Percentiles rank a stretch among this genome's conserved stretches.
These are phyloP conservation scores for Ennomos quercinarius DNA, from an alignment of 2,888 invertebrate genomes.

Conservation along the genomic window DNA sequence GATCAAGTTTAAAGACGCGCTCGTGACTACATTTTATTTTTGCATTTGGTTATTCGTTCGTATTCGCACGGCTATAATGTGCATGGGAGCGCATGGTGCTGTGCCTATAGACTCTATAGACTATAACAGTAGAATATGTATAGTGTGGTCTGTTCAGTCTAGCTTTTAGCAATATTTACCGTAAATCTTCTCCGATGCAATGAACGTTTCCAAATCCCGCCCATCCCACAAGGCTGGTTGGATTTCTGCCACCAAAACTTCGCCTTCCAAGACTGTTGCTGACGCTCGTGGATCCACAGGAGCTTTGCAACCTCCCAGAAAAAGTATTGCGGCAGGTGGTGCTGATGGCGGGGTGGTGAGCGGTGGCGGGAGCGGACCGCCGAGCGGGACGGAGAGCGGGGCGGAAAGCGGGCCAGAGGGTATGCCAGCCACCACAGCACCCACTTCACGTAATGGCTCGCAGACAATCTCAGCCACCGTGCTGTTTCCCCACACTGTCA, in stretches of 20 bases:
- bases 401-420: slow-evolving; percentile 73
- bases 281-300: slow-evolving; percentile 86
- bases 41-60: slow-evolving; percentile 31
- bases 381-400: slow-evolving; percentile 63
- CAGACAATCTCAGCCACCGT: slow-evolving; percentile 78
- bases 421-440: slow-evolving; percentile 69
- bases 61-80: slow-evolving; percentile 30
- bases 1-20: slow-evolving; percentile 34
- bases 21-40: slow-evolving; percentile 37
- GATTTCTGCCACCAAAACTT: slow-evolving; percentile 87
- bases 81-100: slow-evolving; percentile 20
- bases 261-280: slow-evolving; percentile 86
- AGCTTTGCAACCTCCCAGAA: slow-evolving; percentile 87
- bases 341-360: slow-evolving; percentile 51
- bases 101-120: too few relatives aligned
- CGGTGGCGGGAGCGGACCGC: slow-evolving; percentile 64
- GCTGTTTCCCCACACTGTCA: slow-evolving; percentile 70
- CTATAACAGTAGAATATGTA: too few relatives aligned
- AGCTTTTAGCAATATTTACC: slow-evolving; percentile 54
- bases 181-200: slow-evolving; percentile 81
- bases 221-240: slow-evolving; percentile 84
- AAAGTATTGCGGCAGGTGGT: slow-evolving; percentile 78
- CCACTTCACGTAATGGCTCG: slow-evolving; percentile 76
- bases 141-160: too few relatives aligned
- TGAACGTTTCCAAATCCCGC: slow-evolving; percentile 77